These are phyloP conservation scores for Takifugu bimaculatus DNA, from an alignment of 2,113 vertebrate genomes.

Conservation along the genomic window DNA sequence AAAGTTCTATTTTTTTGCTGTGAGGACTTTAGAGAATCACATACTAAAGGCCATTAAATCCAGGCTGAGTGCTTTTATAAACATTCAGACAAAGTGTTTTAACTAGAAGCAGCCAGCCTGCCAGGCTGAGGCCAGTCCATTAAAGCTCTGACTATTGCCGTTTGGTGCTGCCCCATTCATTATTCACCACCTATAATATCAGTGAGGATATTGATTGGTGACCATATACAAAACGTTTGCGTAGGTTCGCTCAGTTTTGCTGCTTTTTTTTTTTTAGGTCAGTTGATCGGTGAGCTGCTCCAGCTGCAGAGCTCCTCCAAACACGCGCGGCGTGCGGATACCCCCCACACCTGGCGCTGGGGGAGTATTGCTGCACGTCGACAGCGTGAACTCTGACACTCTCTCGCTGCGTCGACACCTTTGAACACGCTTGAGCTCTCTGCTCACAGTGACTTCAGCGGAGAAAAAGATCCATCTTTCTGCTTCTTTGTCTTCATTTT, in stretches of 20 bases:
- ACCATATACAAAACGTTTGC: neutral
- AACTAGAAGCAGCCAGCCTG: slow-evolving; percentile 57
- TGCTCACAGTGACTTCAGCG: slow-evolving; percentile 42
- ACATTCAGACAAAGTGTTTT: slow-evolving; percentile 69
- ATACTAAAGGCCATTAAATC: slow-evolving; percentile 63
- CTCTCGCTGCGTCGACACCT: slow-evolving; percentile 42
- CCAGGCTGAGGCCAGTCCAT: slow-evolving; percentile 55
- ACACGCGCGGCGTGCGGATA: neutral
- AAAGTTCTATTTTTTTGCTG: neutral
- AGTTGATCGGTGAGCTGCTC: slow-evolving; percentile 38
- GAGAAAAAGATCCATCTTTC: slow-evolving; percentile 40
- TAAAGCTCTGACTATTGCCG: slow-evolving; percentile 36
- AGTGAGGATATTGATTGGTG: slow-evolving; percentile 14
- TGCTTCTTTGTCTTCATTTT: slow-evolving; percentile 5
- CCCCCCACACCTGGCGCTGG: slow-evolving; percentile 45
- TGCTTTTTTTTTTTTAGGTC: slow-evolving; percentile 2
- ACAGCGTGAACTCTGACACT: slow-evolving; percentile 41
- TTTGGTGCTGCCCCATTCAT: slow-evolving; percentile 31
- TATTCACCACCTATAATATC: slow-evolving; percentile 32
- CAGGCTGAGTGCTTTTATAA: slow-evolving; percentile 67
- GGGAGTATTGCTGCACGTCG: slow-evolving; percentile 43
- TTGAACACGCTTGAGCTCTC: slow-evolving; percentile 50
- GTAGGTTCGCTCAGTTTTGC: slow-evolving; percentile 1
- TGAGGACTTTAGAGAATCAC: neutral
- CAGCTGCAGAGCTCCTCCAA: slow-evolving; percentile 20